Evolutionary conservation across 2,113 vertebrate genomes (phyloP), one percentile per base, ranked within the genome.

Genomic region (Microtus montanus): DNA sequence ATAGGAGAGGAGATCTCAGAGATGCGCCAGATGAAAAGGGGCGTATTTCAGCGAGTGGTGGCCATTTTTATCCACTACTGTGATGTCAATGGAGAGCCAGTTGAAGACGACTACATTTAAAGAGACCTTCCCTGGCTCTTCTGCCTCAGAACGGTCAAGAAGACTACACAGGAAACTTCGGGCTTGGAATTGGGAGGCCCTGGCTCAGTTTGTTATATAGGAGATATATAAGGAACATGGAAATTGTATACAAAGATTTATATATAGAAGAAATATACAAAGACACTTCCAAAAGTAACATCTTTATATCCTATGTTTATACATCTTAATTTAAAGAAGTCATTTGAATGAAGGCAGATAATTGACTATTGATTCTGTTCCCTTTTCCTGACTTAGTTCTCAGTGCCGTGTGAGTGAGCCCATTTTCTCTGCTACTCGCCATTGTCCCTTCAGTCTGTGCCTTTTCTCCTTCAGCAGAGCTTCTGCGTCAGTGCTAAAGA

Each of bases 1-100:
- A 99, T 99, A 41, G 99, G 99, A 3, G 99, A 99, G 89, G 99
- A 99, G 98, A 99, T 99, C 97, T 99, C 99, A 0, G 99, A 99
- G 97, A 98, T 99, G 89, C 98, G 99, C 0, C 99, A 99, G 98
- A 99, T 99, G 97, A 99, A 98, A 20, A 98, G 96, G 24, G 99
- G 99, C 0, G 99, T 99, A 9, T 99, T 99, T 97, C 99, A 99
- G 95, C 98, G 99, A 35, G 99, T 99, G 33, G 99, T 99, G 95
- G 99, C 99, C 0, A 98, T 99, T 91, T 99, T 99, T 97, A 99
- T 99, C 90, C 99, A 99, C 98, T 99, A 99, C 97, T 99, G 99
- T 20, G 99, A 99, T 1, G 99, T 99, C 90, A 99, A 99, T 0
- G 99, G 99, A 38, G 99, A 99, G 82, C 99, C 99, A 0, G 99